Conservation (phyloP, 2,888 invertebrate species). For the Copidosoma aretas region DNA sequence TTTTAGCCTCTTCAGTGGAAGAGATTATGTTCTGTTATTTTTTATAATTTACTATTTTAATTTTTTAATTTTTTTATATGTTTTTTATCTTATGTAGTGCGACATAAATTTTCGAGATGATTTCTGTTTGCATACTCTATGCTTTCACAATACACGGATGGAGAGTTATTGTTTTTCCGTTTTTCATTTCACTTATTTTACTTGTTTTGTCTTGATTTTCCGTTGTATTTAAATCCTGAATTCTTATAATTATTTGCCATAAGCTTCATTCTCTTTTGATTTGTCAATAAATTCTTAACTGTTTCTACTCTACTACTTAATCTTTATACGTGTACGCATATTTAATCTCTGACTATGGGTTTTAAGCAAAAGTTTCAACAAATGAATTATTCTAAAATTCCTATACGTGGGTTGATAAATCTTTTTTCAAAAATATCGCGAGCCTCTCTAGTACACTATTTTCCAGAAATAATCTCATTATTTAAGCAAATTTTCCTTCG, state of each 20-base stretch:
- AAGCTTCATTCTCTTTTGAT: neutral
- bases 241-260: slow-evolving; percentile 19
- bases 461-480: neutral
- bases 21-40: slow-evolving; percentile 19
- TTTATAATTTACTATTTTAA: slow-evolving; percentile 23
- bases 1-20: slow-evolving; percentile 26
- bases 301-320: neutral
- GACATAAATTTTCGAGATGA: slow-evolving; percentile 17
- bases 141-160: neutral
- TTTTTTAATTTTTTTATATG: slow-evolving; percentile 17
- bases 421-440: neutral
- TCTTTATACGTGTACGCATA: too few relatives aligned
- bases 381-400: neutral
- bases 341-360: too few relatives aligned
- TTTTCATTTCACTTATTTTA: slow-evolving; percentile 25
- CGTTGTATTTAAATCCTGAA: slow-evolving; percentile 26
- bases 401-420: neutral
- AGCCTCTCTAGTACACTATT: neutral
- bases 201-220: slow-evolving; percentile 35
- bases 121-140: neutral
- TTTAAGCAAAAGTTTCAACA: neutral
- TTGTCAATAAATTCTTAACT: neutral
- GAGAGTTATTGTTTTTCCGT: neutral
- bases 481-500: neutral
- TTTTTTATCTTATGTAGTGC: slow-evolving; percentile 21